Evolutionary conservation across 2,888 invertebrate species (phyloP).

Genomic region (Hymenopus coronatus): DNA sequence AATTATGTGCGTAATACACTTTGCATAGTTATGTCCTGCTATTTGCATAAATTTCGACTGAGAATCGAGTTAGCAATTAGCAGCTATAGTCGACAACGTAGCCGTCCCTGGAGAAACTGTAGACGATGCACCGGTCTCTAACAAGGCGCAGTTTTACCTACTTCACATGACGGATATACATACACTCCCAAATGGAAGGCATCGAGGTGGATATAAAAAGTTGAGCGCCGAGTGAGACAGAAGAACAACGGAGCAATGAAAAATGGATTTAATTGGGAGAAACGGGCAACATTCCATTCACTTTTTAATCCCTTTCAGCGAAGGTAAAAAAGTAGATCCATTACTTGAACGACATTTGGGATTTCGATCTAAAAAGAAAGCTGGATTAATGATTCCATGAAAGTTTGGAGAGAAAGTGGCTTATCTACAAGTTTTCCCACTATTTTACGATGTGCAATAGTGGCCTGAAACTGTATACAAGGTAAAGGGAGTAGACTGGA

Average conservation of each 20-base stretch:
- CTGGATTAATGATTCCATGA: background rate
- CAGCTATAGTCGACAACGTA: constrained; percentile 6
- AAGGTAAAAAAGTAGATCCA: background rate
- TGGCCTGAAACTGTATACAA: too few relatives aligned
- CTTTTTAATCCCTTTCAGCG: background rate
- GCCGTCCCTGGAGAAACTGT: constrained; percentile 10
- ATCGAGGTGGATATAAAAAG: background rate
- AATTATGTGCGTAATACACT: constrained; percentile 30
- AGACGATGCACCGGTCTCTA: background rate
- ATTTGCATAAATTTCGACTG: constrained; percentile 29
- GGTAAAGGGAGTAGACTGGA: too few relatives aligned
- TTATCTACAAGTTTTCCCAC: too few relatives aligned
- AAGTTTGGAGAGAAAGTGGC: background rate
- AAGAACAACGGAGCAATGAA: background rate
- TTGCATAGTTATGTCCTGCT: constrained; percentile 29
- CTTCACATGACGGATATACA: background rate
- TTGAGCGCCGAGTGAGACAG: background rate
- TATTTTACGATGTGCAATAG: too few relatives aligned
- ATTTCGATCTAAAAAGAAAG: background rate
- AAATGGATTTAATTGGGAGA: background rate
- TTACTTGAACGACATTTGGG: background rate
- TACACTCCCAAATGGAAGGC: background rate
- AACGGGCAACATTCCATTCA: background rate
- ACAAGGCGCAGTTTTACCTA: background rate
- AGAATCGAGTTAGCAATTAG: constrained; percentile 24